Percentiles rank a stretch among this genome's conserved stretches.
These are phyloP conservation scores for Julus scanicus DNA, from an alignment of 2,888 invertebrate species.

Conservation along the genomic window DNA sequence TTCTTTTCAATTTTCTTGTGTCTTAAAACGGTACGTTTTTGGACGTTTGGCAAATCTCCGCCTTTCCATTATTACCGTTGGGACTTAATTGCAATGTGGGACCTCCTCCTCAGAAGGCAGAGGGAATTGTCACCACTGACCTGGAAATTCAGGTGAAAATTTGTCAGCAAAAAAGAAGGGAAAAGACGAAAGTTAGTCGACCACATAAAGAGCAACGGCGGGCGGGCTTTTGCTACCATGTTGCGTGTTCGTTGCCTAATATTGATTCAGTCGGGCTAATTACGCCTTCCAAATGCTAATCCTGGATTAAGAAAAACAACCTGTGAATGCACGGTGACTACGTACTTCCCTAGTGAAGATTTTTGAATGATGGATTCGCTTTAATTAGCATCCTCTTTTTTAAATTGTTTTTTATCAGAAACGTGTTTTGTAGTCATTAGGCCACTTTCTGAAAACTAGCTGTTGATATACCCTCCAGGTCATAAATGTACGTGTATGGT, in stretches of 20 bases:
- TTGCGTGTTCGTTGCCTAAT: background rate
- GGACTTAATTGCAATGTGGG: background rate
- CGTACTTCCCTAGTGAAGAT: background rate
- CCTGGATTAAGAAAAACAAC: constrained; percentile 15
- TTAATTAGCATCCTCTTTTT: constrained; percentile 8
- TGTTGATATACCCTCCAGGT: too few relatives aligned
- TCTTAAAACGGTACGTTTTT: background rate
- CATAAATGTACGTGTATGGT: too few relatives aligned
- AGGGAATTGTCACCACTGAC: background rate
- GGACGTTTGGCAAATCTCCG: background rate
- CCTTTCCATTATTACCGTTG: background rate
- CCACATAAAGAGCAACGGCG: background rate
- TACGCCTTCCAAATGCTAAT: background rate
- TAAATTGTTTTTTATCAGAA: background rate
- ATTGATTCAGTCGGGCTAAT: background rate
- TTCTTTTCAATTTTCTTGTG: background rate
- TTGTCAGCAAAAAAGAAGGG: too few relatives aligned
- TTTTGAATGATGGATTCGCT: background rate
- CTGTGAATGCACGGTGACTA: background rate
- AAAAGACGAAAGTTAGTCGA: background rate
- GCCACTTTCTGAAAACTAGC: background rate
- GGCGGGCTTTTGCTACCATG: background rate
- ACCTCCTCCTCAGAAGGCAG: background rate
- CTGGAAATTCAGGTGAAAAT: background rate
- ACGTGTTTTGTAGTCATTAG: background rate